Evolutionary conservation across 2,113 vertebrate species (phyloP), one percentile per base, ranked within the genome.

Genomic region (Passer domesticus): DNA sequence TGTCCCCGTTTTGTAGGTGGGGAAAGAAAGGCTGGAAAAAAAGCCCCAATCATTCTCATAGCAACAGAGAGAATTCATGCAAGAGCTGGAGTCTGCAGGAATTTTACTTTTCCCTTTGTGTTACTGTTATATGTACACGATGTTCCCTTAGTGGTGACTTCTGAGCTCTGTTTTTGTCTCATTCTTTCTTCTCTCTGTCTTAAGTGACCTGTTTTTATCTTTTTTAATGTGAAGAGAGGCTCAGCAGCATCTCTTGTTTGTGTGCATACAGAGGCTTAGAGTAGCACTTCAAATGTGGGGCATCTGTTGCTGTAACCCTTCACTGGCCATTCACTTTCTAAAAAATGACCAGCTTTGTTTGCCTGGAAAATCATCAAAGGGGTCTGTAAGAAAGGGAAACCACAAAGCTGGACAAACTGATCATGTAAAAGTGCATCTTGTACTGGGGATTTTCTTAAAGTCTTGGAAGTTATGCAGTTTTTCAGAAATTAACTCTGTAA

Each of bases 141-240:
- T 87, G 73, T 93, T 93, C 92, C 44, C n/a, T 35, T 17, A 59
- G 41, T 25, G 8, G 73, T 73, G 60, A 87, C 87, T 93, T 96
- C 69, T 84, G 86, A 84, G 64, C 46, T 86, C 60, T 60, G 41
- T 33, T 76, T 94, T 78, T 74, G 68, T 70, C 89, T 70, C 21
- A 4, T 67, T 90, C 60, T 72, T 85, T 93, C 50, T 92, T 92
- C 49, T 89, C 56, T 53, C 64, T 64, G 16, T 83, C 77, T 95
- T 95, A 84, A 90, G 80, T 96, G 94, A 96, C 90, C 94, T 75
- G 86, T 91, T 96, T 97, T 96, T 96, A 94, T 94, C 90, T 90
- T 87, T 78, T 79, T 92, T 87, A 76, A 79, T 3, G 0, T 49
- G 83, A 82, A 76, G 60, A 89, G 78, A 83, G 33, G 49, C 60